Conservation (phyloP, 2,888 invertebrate species). For the Imbricaverruca yamaguchii region DNA sequence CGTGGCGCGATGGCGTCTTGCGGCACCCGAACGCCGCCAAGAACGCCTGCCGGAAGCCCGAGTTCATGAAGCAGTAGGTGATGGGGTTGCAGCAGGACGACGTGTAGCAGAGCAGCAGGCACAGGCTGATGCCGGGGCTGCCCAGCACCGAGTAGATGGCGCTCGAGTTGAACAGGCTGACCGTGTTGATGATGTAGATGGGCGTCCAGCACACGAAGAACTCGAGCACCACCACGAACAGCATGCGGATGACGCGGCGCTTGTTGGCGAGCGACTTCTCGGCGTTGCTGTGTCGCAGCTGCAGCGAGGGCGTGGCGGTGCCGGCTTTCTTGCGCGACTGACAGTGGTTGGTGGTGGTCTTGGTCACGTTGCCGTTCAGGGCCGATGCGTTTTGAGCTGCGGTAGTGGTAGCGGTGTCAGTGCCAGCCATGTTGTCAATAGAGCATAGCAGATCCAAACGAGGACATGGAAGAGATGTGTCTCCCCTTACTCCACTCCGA, state of each 20-base stretch:
- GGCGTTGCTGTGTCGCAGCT: constrained; percentile 44
- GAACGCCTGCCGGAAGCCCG: constrained; percentile 56
- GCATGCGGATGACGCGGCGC: constrained; percentile 53
- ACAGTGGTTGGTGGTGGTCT: background rate
- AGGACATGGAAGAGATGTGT: too few relatives aligned
- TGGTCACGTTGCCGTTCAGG: background rate
- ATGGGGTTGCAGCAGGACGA: constrained; percentile 60
- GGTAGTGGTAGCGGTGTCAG: background rate
- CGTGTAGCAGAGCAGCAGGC: constrained; percentile 53
- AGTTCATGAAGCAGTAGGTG: constrained; percentile 62
- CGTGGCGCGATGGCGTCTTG: constrained; percentile 13
- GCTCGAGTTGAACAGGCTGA: constrained; percentile 48
- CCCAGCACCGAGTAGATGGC: constrained; percentile 48
- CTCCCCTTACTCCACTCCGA: too few relatives aligned
- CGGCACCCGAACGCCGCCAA: constrained; percentile 52
- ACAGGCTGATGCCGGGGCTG: constrained; percentile 47
- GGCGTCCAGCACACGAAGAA: constrained; percentile 66
- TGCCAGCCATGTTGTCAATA: background rate
- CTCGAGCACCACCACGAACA: constrained; percentile 59
- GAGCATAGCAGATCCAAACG: too few relatives aligned
- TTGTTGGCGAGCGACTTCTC: constrained; percentile 46
- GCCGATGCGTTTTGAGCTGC: background rate
- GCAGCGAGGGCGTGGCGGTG: constrained; percentile 21
- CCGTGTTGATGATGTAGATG: constrained; percentile 52
- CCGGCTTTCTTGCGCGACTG: background rate